A percentile compares a stretch with the other conserved stretches of the same genome.
These are phyloP conservation scores for Megalonaias nervosa DNA, from an alignment of 1,140 invertebrate genomes.

Conservation along the genomic window DNA sequence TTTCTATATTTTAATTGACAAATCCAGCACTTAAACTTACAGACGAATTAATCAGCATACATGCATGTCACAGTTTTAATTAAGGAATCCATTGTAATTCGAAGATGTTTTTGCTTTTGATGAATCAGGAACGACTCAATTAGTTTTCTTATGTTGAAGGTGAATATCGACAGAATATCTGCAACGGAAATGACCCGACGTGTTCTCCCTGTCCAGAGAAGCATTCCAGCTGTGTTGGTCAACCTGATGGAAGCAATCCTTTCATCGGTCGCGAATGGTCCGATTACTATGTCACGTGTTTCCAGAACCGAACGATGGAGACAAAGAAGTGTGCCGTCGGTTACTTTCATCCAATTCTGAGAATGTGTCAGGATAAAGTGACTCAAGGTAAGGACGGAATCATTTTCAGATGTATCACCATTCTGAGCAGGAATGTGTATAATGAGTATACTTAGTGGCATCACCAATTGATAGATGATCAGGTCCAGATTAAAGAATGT, in stretches of 20 bases:
- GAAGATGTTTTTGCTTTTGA: background rate
- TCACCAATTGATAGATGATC: too few relatives aligned
- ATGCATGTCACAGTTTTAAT: too few relatives aligned
- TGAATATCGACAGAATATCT: constrained; percentile 44
- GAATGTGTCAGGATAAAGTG: constrained; percentile 27
- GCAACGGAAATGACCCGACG: constrained; percentile 11
- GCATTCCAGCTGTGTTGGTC: constrained; percentile 39
- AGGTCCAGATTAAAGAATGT: too few relatives aligned
- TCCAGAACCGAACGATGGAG: constrained; percentile 34
- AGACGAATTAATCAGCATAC: too few relatives aligned
- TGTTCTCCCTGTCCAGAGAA: constrained; percentile 36
- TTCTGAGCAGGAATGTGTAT: too few relatives aligned
- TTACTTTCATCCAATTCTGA: constrained; percentile 27
- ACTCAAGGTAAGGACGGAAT: constrained; percentile 1
- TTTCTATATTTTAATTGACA: too few relatives aligned
- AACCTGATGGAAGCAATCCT: constrained; percentile 35
- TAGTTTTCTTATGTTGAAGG: constrained; percentile 6
- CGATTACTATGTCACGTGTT: constrained; percentile 36
- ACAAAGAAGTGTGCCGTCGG: constrained; percentile 27
- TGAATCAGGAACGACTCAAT: background rate
- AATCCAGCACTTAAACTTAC: too few relatives aligned
- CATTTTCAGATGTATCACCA: background rate
- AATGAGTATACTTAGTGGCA: too few relatives aligned
- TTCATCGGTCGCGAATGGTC: constrained; percentile 34
- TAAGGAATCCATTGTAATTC: background rate